These are phyloP conservation scores for Chlorodrepanis virens DNA, from an alignment of 2,113 vertebrate genomes.

Conservation along the genomic window DNA sequence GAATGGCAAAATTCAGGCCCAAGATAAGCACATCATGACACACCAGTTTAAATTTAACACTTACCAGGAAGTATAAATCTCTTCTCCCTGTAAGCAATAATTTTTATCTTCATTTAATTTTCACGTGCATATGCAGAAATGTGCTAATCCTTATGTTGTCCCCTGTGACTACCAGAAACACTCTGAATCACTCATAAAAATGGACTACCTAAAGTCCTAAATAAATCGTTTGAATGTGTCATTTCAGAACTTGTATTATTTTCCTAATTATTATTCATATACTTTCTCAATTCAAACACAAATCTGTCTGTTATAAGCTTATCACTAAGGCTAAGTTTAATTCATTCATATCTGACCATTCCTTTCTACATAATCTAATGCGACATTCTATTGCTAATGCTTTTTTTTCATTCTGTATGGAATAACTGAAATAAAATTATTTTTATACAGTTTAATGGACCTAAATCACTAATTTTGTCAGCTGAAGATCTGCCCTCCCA, in stretches of 20 bases:
- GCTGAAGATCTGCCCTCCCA: not conserved
- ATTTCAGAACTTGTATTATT: not conserved
- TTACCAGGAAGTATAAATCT: not conserved
- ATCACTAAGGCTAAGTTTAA: not conserved
- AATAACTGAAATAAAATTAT: not conserved
- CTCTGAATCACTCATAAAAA: not conserved
- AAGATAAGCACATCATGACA: not conserved
- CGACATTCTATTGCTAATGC: not conserved
- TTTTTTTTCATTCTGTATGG: not conserved
- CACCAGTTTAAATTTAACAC: not conserved
- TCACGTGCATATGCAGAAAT: not conserved
- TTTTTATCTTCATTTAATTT: not conserved
- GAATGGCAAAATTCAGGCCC: not conserved
- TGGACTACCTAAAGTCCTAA: not conserved
- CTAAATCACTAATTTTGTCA: not conserved
- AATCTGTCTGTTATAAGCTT: not conserved
- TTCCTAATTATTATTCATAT: not conserved
- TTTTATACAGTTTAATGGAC: not conserved
- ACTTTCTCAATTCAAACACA: not conserved
- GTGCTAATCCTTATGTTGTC: not conserved
- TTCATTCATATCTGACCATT: not conserved
- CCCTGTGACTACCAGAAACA: not conserved
- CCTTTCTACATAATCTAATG: not conserved
- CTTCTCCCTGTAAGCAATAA: not conserved
- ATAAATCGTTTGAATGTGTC: not conserved